Conservation (phyloP, 2,797 vertebrate species). For the Chrosomus eos region DNA sequence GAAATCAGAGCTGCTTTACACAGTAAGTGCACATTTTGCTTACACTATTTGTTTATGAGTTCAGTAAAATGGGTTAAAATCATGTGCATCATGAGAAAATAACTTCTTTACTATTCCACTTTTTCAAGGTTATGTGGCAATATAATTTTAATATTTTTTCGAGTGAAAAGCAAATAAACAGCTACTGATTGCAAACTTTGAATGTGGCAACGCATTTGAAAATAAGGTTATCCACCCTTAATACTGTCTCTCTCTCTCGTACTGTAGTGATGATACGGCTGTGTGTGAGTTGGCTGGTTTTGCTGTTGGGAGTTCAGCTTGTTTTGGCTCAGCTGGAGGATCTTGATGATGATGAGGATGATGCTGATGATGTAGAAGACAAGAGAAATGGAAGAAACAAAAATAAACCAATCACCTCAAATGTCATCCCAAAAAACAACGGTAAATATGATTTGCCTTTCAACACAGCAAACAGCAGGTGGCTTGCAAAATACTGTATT, state of each 20-base stretch:
- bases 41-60: too few relatives aligned
- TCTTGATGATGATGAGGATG: conserved; percentile 63
- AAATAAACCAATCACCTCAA: conserved; percentile 71
- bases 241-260: background rate
- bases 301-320: conserved; percentile 77
- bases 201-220: background rate
- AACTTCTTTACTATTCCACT: background rate
- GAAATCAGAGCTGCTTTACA: background rate
- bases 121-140: background rate
- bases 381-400: conserved; percentile 64
- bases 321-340: conserved; percentile 73
- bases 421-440: conserved; percentile 73
- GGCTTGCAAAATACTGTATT: background rate
- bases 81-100: background rate
- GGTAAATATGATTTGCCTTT: conserved; percentile 70
- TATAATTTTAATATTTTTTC: background rate
- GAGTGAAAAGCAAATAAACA: too few relatives aligned
- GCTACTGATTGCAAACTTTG: background rate
- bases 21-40: conserved; percentile 32
- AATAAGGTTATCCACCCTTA: background rate
- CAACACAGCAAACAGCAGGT: background rate
- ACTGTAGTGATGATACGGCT: conserved; percentile 68
- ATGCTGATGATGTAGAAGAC: conserved; percentile 69
- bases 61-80: background rate
- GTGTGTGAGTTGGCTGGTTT: conserved; percentile 77